Conservation (phyloP, 2,113 vertebrate species). For the Trichomycterus rosablanca region DNA sequence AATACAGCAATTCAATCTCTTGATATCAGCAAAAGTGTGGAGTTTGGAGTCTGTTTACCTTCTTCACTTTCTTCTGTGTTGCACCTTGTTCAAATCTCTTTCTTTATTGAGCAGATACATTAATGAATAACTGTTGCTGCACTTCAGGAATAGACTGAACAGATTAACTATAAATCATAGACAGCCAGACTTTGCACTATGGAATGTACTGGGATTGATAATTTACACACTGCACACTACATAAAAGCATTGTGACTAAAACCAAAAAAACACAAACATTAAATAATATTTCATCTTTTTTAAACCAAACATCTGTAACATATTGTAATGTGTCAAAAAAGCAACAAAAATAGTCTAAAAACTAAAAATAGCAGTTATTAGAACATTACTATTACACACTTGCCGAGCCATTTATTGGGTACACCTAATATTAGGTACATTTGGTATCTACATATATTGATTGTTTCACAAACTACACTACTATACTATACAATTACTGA, state of each 20-base stretch:
- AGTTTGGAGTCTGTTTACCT: not conserved
- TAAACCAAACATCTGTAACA: too few species aligned
- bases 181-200: slow-evolving; percentile 29
- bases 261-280: not conserved
- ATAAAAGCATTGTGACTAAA: not conserved
- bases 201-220: not conserved
- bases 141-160: slow-evolving; percentile 1
- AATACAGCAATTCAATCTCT: slow-evolving; percentile 25
- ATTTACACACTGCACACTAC: slow-evolving; percentile 6
- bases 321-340: too few species aligned
- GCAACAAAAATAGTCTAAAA: too few species aligned
- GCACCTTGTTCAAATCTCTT: too few species aligned
- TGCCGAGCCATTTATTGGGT: too few species aligned
- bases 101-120: slow-evolving; percentile 15
- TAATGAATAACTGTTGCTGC: slow-evolving; percentile 40
- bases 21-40: slow-evolving; percentile 13
- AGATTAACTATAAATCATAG: slow-evolving; percentile 28
- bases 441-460: too few species aligned
- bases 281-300: too few species aligned
- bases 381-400: too few species aligned
- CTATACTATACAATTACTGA: too few species aligned
- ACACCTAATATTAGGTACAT: too few species aligned
- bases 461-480: too few species aligned
- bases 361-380: too few species aligned
- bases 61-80: not conserved